Evolutionary conservation across 2,113 vertebrate genomes (phyloP).

Genomic region (Paracanthobrama guichenoti): DNA sequence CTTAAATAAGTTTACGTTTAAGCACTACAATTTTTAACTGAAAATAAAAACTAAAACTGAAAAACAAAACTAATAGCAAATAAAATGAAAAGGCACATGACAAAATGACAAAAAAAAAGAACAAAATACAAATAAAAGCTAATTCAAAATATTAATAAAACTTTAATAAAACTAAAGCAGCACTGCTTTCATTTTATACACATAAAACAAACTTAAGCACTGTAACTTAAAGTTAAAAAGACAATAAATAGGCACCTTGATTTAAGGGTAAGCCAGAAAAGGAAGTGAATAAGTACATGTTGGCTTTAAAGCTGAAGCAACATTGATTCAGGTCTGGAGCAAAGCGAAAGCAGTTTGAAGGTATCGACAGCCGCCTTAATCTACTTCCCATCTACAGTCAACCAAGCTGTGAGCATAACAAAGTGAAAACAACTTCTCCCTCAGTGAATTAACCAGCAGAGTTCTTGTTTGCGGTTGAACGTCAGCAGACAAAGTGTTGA

Average conservation of each 20-base stretch:
- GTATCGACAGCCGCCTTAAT: slow-evolving; percentile 23
- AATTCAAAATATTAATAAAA: too few relatives aligned
- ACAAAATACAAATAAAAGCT: too few relatives aligned
- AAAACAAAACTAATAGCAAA: too few relatives aligned
- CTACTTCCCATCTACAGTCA: slow-evolving; percentile 30
- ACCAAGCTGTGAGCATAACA: background rate
- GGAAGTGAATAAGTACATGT: background rate
- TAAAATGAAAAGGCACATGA: too few relatives aligned
- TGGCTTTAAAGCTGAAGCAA: slow-evolving; percentile 35
- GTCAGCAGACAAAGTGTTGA: slow-evolving; percentile 1
- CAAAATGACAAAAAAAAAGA: too few relatives aligned
- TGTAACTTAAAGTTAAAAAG: slow-evolving; percentile 19
- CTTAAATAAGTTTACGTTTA: too few relatives aligned
- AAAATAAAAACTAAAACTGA: too few relatives aligned
- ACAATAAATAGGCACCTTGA: background rate
- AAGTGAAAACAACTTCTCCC: slow-evolving; percentile 14
- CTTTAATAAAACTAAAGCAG: background rate
- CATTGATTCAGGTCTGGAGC: slow-evolving; percentile 31
- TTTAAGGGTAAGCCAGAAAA: slow-evolving; percentile 24
- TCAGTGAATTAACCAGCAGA: slow-evolving; percentile 5
- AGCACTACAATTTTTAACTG: too few relatives aligned
- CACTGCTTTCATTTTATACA: background rate
- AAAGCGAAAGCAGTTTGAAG: slow-evolving; percentile 26
- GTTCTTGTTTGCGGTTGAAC: background rate
- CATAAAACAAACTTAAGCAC: background rate